These are phyloP conservation scores for Kradibia gibbosae DNA, from an alignment of 1,140 invertebrate species.

Conservation along the genomic window DNA sequence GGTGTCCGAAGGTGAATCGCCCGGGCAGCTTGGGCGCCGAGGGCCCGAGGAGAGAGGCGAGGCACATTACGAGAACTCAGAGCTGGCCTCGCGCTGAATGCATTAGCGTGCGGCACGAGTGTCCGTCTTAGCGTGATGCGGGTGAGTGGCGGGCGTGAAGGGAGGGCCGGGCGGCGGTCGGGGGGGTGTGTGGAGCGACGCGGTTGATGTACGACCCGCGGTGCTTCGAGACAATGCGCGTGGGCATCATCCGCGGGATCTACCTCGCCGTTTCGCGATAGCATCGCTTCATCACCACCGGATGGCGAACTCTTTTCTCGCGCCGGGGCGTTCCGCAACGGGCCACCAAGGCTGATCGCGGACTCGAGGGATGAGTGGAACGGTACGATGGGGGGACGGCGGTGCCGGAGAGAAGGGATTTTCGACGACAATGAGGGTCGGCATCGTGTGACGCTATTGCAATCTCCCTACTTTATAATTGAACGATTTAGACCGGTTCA, in stretches of 20 bases:
- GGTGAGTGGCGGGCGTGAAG: not conserved
- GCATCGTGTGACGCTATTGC: constrained; percentile 27
- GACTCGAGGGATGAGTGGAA: not conserved
- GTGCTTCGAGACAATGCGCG: constrained; percentile 51
- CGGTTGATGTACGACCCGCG: constrained; percentile 31
- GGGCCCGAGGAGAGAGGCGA: not conserved
- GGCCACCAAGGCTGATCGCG: not conserved
- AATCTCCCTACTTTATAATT: constrained; percentile 30
- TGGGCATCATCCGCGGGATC: constrained; percentile 47
- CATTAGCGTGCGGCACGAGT: not conserved
- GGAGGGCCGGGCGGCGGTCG: too few species aligned
- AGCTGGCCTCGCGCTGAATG: too few species aligned
- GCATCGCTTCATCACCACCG: constrained; percentile 50
- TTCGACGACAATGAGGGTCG: constrained; percentile 22
- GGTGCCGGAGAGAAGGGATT: not conserved
- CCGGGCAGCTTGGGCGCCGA: too few species aligned
- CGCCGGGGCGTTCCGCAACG: not conserved
- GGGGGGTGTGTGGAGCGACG: not conserved
- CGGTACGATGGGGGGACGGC: not conserved
- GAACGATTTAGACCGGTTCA: constrained; percentile 4
- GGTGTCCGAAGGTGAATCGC: not conserved
- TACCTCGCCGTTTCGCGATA: constrained; percentile 53
- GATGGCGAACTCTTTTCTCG: not conserved
- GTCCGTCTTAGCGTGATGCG: constrained; percentile 15
- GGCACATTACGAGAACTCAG: constrained; percentile 6